Base-by-base conservation (phyloP, 2,888 invertebrate species). In the Aphrophora alni region DNA sequence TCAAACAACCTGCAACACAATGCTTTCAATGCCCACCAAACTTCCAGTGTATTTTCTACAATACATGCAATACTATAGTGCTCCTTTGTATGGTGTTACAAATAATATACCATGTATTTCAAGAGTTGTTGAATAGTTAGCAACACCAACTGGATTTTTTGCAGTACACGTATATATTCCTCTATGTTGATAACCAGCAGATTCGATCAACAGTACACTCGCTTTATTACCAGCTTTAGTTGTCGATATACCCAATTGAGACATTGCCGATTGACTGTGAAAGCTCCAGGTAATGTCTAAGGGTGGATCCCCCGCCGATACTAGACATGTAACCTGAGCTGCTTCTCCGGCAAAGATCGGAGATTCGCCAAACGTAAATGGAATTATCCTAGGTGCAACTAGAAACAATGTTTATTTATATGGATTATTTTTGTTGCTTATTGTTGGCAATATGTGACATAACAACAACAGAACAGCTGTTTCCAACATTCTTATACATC, bases 371-470 rank as follows among this genome's bases (percentile, higher is more conserved):
- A 93, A 93, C 83, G 90, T 87, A 87, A 94, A 94, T 83, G 92
- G 92, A 84, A 92, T 91, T 86, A 94, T 93, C 90, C 92, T 92
- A 83, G 94, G 94, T 86, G 92, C 91, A 89, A 94, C 94, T 94
- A 89, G 77, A 59, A 79, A 70, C 33, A 59, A 81, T 24, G 77
- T 59, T 38, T 12, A 21, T 68, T n/a, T 68, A 12, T 68, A 21
- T n/a, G n/a, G n/a, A n/a, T n/a, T n/a, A n/a, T n/a, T n/a, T n/a
- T 44, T 44, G 14, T 44, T 12, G 10, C 12, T 44, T 1, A 27
- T 21, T 72, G 7, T 21, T n/a, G 77, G 38, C 27, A 69, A 24
- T 59, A 21, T 77, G 28, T 77, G 14, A 68, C 27, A 69, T 17
- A 77, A 24, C n/a, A n/a, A n/a, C n/a, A n/a, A n/a, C n/a, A n/a